Evolutionary conservation across 2,888 invertebrate species (phyloP).

Genomic region (Drosophila mayaguana): DNA sequence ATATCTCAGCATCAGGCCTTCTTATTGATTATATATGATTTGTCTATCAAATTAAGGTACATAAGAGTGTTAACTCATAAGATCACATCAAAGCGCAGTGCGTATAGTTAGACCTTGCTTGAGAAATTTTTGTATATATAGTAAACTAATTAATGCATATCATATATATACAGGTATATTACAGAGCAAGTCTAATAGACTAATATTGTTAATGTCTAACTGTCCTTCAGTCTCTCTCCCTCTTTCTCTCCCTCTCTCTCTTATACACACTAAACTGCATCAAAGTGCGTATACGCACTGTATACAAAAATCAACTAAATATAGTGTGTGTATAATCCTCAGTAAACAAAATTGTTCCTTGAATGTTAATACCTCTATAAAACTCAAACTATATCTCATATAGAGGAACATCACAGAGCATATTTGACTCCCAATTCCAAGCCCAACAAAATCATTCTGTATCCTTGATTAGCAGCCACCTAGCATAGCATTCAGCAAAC

Average conservation of each 20-base stretch:
- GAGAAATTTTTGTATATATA: background rate
- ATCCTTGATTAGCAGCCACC: background rate
- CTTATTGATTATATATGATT: background rate
- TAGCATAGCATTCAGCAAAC: background rate
- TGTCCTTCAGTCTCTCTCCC: no score
- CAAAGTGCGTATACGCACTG: background rate
- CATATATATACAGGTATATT: background rate
- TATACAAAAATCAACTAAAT: background rate
- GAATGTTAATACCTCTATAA: no score
- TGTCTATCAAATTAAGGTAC: no score
- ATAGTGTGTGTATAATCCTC: background rate
- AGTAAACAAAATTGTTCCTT: background rate
- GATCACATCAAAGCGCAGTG: background rate
- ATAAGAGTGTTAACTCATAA: no score
- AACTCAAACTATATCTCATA: background rate
- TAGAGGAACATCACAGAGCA: background rate
- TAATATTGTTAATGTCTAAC: background rate
- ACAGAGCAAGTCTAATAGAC: background rate
- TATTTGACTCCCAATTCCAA: background rate
- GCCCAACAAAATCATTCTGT: background rate
- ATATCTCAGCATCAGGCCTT: no score
- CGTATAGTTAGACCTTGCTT: background rate
- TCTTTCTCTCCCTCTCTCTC: background rate
- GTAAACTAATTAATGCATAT: background rate
- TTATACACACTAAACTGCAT: background rate